These are phyloP conservation scores for Rhodinocichla rosea DNA, from an alignment of 2,113 vertebrate genomes.

Conservation along the genomic window DNA sequence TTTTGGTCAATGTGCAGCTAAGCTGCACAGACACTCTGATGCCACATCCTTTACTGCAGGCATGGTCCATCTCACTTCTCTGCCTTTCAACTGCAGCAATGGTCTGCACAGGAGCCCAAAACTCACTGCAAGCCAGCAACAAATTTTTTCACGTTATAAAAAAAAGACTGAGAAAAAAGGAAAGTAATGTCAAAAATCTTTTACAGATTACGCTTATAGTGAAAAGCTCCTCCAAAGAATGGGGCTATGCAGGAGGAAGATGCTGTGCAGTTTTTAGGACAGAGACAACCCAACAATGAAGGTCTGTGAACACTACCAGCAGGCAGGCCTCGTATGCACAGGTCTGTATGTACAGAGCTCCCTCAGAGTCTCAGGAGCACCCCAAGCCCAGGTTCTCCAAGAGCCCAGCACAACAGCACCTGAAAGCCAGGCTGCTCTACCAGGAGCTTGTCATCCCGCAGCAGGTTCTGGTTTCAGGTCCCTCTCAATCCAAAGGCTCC, in stretches of 20 bases:
- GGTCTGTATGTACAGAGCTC: not conserved
- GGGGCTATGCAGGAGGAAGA: not conserved
- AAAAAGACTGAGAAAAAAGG: not conserved
- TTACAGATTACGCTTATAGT: not conserved
- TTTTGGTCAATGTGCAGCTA: not conserved
- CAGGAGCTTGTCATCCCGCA: not conserved
- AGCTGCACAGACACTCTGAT: not conserved
- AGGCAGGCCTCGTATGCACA: not conserved
- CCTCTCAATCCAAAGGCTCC: not conserved
- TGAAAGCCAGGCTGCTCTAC: not conserved
- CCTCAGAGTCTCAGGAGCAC: not conserved
- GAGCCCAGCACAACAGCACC: accelerated
- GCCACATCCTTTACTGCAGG: not conserved
- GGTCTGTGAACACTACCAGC: not conserved
- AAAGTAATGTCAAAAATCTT: not conserved
- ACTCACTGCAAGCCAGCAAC: not conserved
- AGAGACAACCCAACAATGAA: not conserved
- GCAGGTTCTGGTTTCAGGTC: not conserved
- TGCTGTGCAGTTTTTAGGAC: not conserved
- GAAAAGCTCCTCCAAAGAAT: not conserved
- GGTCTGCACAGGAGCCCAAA: not conserved
- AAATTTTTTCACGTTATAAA: not conserved
- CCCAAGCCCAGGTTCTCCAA: not conserved
- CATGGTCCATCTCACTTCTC: not conserved
- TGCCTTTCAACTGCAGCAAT: accelerated